These are phyloP conservation scores for Gari tellinella DNA, from an alignment of 2,888 invertebrate species.

Conservation along the genomic window DNA sequence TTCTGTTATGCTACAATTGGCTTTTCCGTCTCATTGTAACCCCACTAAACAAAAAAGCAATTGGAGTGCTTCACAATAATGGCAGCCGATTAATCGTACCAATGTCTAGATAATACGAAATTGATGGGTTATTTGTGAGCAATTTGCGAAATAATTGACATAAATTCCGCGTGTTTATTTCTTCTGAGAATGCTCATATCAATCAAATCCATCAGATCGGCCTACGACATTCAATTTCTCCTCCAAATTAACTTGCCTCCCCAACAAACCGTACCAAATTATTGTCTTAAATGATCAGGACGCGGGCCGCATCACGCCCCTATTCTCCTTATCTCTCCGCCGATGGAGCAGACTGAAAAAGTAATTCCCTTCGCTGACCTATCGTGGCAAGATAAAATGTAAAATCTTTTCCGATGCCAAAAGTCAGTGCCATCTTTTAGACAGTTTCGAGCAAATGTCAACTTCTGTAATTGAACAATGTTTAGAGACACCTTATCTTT, in stretches of 20 bases:
- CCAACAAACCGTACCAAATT: conserved; percentile 55
- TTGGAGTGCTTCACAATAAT: conserved; percentile 58
- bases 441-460: too few species aligned
- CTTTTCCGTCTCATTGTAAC: conserved; percentile 51
- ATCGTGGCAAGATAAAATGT: conserved; percentile 37
- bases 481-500: too few species aligned
- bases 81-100: conserved; percentile 56
- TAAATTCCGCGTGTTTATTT: conserved; percentile 64
- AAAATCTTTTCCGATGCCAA: conserved; percentile 27
- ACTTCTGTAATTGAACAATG: too few species aligned
- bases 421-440: too few species aligned
- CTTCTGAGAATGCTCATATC: conserved; percentile 63
- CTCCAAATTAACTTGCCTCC: conserved; percentile 61
- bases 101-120: conserved; percentile 65
- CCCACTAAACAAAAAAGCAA: conserved; percentile 52
- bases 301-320: conserved; percentile 54
- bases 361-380: conserved; percentile 36
- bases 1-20: conserved; percentile 46
- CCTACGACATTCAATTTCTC: conserved; percentile 61
- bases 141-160: conserved; percentile 66
- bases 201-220: conserved; percentile 58
- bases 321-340: conserved; percentile 51
- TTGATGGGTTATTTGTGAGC: conserved; percentile 67
- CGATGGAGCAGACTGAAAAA: conserved; percentile 37
- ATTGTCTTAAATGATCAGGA: conserved; percentile 55